Conservation (phyloP, 2,888 invertebrate genomes). For the Leptopilina drosophilae region DNA sequence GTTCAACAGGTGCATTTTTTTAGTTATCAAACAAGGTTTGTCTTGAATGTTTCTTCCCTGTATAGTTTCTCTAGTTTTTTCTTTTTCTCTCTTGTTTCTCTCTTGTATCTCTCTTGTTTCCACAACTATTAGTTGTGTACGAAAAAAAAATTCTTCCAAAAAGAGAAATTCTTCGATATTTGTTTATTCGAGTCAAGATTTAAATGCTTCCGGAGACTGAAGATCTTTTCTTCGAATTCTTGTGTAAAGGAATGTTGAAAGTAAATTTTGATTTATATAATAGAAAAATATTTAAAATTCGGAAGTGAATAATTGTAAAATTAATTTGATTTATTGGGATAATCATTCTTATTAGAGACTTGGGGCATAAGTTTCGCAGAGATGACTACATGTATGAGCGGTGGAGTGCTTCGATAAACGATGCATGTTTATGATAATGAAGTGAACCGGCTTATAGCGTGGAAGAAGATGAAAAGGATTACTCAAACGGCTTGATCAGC, state of each 20-base stretch:
- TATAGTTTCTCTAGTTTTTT: too few species aligned
- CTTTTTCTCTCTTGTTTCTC: too few species aligned
- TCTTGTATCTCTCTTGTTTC: too few species aligned
- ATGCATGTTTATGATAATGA: conserved; percentile 60
- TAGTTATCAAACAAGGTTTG: neutral
- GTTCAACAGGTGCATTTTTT: conserved; percentile 23
- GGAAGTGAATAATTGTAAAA: neutral
- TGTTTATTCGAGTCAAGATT: too few species aligned
- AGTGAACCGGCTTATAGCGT: conserved; percentile 32
- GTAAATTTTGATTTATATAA: too few species aligned
- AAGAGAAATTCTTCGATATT: too few species aligned
- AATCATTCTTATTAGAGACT: conserved; percentile 52
- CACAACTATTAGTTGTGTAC: too few species aligned
- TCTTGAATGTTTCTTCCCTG: neutral
- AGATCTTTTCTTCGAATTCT: too few species aligned
- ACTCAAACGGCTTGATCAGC: conserved; percentile 12
- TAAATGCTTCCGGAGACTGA: too few species aligned
- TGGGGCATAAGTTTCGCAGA: conserved; percentile 42
- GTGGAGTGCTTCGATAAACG: conserved; percentile 51
- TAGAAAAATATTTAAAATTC: too few species aligned
- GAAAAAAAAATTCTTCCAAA: too few species aligned
- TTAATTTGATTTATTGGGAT: conserved; percentile 51
- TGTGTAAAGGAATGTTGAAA: too few species aligned
- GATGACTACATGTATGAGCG: conserved; percentile 29
- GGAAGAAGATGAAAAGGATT: conserved; percentile 34